Percentiles rank a stretch among this genome's conserved stretches.
These are phyloP conservation scores for Malaclemys terrapin DNA, from an alignment of 2,113 vertebrate genomes.

Conservation along the genomic window DNA sequence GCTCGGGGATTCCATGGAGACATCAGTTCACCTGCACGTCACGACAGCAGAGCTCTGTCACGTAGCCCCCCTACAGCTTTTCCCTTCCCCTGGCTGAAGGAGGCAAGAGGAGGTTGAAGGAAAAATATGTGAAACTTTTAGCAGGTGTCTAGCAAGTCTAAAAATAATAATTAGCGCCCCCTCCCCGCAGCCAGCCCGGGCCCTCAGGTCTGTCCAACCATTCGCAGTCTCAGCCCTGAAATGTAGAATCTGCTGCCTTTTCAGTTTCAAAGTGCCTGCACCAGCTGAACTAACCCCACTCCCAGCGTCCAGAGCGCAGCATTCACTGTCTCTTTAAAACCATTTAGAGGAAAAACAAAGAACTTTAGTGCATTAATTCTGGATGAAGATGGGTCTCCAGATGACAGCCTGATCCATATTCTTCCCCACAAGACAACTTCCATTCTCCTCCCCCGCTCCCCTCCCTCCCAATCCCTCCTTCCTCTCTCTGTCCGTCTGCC, in stretches of 20 bases:
- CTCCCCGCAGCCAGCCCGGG: background rate
- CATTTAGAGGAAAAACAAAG: slow-evolving; percentile 76
- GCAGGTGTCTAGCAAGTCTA: background rate
- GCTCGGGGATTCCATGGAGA: background rate
- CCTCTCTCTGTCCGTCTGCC: slow-evolving; percentile 33
- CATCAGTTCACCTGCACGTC: too few species aligned
- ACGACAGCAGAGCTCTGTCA: background rate
- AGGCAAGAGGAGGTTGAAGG: background rate
- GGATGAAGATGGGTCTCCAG: slow-evolving; percentile 77
- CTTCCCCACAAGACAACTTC: slow-evolving; percentile 65
- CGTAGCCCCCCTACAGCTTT: background rate
- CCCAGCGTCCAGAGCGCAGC: background rate
- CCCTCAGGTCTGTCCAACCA: background rate
- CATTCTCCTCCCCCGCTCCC: background rate
- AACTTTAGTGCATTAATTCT: slow-evolving; percentile 80
- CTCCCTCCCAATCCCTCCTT: slow-evolving; percentile 24
- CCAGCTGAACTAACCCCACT: background rate
- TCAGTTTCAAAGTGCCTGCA: background rate
- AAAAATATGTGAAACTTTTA: background rate
- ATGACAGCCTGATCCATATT: slow-evolving; percentile 71
- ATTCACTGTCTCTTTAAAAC: slow-evolving; percentile 76
- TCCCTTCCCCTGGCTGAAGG: background rate
- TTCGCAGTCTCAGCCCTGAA: background rate
- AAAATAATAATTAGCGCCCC: background rate
- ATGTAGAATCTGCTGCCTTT: background rate